These are phyloP conservation scores for Umimayanthus chanpuru DNA, from an alignment of 92 coral and sea anemone genomes.

Conservation along the genomic window DNA sequence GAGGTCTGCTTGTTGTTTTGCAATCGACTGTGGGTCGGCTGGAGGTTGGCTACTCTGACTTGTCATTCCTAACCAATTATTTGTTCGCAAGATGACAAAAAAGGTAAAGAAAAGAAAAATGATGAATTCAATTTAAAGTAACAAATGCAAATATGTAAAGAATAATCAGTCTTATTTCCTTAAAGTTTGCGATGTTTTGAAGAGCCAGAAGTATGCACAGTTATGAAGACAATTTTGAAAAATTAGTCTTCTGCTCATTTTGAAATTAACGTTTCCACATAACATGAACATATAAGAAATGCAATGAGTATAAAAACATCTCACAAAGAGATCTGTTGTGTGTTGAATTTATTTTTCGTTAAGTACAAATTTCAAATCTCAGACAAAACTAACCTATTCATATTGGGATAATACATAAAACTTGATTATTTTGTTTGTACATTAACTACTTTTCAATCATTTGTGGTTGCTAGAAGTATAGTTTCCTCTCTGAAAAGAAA, in stretches of 20 bases:
- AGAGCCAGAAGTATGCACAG: neutral
- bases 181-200: neutral
- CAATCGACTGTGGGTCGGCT: slow-evolving; percentile 91
- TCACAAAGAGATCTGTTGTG: neutral
- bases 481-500: neutral
- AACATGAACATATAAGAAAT: too few relatives aligned
- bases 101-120: neutral
- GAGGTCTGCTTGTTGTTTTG: slow-evolving; percentile 97
- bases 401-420: too few relatives aligned
- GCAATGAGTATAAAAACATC: too few relatives aligned
- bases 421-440: neutral
- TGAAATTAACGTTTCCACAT: neutral
- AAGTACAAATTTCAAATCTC: neutral
- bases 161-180: neutral
- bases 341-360: neutral
- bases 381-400: too few relatives aligned
- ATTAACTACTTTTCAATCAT: neutral
- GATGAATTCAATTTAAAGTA: neutral
- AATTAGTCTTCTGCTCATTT: neutral
- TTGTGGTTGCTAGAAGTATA: neutral
- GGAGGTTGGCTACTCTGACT: slow-evolving; percentile 68
- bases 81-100: slow-evolving; percentile 40
- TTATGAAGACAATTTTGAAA: neutral
- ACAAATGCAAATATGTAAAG: neutral
- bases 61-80: slow-evolving; percentile 70